Conservation (phyloP, 92 coral and sea anemone genomes). For the Phenganax stokvisi region DNA sequence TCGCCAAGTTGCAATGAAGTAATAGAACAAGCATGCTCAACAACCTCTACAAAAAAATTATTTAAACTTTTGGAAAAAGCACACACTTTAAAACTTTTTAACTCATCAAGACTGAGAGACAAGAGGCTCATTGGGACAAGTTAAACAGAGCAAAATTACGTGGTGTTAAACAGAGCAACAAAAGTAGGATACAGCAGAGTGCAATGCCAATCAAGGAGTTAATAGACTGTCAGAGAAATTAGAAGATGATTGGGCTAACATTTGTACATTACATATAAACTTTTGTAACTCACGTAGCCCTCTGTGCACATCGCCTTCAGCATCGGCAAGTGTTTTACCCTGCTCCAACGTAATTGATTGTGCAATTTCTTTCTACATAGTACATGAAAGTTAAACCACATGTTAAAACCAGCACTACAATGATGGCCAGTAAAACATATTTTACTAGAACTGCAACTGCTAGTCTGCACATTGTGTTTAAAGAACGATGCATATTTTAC, state of each 20-base stretch:
- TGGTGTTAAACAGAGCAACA: too few relatives aligned
- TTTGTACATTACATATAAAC: not conserved
- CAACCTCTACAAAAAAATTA: conserved; percentile 71
- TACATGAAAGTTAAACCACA: not conserved
- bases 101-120: not conserved
- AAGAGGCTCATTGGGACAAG: too few relatives aligned
- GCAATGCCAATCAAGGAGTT: too few relatives aligned
- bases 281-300: conserved; percentile 72
- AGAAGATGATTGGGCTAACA: not conserved
- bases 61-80: not conserved
- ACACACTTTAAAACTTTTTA: too few relatives aligned
- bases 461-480: not conserved
- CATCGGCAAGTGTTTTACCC: conserved; percentile 91
- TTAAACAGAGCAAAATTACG: too few relatives aligned
- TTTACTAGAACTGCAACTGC: not conserved
- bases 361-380: conserved; percentile 77
- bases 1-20: conserved; percentile 98
- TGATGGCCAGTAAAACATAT: not conserved
- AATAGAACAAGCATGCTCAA: conserved; percentile 96
- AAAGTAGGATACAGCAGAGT: too few relatives aligned
- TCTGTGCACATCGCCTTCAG: conserved; percentile 85
- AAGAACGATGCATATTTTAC: conserved; percentile 30
- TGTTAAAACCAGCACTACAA: not conserved
- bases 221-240: not conserved
- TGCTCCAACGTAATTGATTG: conserved; percentile 74